phyloP scores from a whole-genome alignment of 2,797 vertebrate genomes.

The Myotis planiceps region DNA sequence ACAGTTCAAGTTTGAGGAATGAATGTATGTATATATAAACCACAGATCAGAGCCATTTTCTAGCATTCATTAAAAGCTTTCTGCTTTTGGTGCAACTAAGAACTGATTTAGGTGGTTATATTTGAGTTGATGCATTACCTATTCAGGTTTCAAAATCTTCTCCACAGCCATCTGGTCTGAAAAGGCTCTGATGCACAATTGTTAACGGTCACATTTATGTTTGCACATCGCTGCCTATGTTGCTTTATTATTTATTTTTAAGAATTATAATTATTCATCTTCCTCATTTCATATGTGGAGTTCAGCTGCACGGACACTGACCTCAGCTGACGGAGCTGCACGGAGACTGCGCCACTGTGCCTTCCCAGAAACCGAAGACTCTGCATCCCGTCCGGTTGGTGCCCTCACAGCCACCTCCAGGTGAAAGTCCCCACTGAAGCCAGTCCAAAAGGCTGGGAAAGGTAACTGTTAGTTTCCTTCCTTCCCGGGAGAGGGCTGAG shows the following conservation, averaged over 20 bases:
- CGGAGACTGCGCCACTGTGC: rapidly evolving
- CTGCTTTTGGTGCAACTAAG: neutral
- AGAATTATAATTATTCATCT: neutral
- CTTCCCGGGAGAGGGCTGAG: neutral
- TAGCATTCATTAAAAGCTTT: neutral
- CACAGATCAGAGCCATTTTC: neutral
- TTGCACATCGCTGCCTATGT: neutral
- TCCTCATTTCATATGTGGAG: neutral
- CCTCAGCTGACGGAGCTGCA: neutral
- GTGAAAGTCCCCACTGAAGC: neutral
- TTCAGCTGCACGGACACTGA: neutral
- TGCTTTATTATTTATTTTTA: neutral
- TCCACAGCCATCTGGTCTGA: neutral
- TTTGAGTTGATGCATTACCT: neutral
- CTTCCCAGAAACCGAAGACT: neutral
- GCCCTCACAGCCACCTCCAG: neutral
- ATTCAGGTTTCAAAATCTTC: neutral
- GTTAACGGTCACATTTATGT: neutral
- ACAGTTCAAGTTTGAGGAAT: neutral
- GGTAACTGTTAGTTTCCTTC: neutral
- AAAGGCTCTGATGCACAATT: neutral
- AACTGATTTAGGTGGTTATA: neutral
- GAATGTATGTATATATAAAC: neutral
- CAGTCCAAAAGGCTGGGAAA: neutral
- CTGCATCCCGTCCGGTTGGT: too few relatives aligned